Evolutionary conservation across 1,140 invertebrate species (phyloP).

Genomic region (Mylabris phalerata): DNA sequence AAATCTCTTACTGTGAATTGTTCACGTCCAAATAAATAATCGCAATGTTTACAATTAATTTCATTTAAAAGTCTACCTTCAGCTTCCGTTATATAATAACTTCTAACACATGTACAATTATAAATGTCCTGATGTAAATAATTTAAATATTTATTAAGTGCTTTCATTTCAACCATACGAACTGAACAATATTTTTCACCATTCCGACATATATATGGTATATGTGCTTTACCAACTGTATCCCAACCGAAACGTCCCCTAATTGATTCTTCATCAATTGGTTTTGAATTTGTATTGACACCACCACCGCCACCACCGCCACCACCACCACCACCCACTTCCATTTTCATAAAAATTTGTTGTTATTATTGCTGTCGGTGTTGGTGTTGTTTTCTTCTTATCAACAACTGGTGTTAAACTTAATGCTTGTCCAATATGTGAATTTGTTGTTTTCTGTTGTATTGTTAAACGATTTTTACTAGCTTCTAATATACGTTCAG

Average conservation of each 20-base stretch:
- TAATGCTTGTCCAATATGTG: slow-evolving; percentile 37
- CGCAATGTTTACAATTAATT: slow-evolving; percentile 89
- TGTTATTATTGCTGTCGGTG: slow-evolving; percentile 13
- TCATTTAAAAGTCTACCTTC: slow-evolving; percentile 88
- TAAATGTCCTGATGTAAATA: slow-evolving; percentile 78
- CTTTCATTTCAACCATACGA: slow-evolving; percentile 81
- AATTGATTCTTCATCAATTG: slow-evolving; percentile 68
- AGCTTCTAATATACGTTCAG: slow-evolving; percentile 78
- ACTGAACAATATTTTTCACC: slow-evolving; percentile 85
- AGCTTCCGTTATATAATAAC: slow-evolving; percentile 86
- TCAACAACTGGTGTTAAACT: slow-evolving; percentile 29
- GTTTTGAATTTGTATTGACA: slow-evolving; percentile 2
- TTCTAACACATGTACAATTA: slow-evolving; percentile 81
- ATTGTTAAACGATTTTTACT: slow-evolving; percentile 54
- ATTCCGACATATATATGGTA: slow-evolving; percentile 80
- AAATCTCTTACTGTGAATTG: slow-evolving; percentile 85
- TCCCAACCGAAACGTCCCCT: slow-evolving; percentile 87
- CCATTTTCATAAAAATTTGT: slow-evolving; percentile 8
- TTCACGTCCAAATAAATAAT: slow-evolving; percentile 80
- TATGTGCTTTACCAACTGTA: slow-evolving; percentile 72
- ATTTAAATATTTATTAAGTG: slow-evolving; percentile 77
- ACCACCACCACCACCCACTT: background rate
- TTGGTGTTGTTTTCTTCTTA: too few species aligned
- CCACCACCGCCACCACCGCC: too few species aligned
- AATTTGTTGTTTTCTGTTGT: slow-evolving; percentile 2